Base-by-base conservation (phyloP, 2,113 vertebrate species). In the Synodontis membranacea region DNA sequence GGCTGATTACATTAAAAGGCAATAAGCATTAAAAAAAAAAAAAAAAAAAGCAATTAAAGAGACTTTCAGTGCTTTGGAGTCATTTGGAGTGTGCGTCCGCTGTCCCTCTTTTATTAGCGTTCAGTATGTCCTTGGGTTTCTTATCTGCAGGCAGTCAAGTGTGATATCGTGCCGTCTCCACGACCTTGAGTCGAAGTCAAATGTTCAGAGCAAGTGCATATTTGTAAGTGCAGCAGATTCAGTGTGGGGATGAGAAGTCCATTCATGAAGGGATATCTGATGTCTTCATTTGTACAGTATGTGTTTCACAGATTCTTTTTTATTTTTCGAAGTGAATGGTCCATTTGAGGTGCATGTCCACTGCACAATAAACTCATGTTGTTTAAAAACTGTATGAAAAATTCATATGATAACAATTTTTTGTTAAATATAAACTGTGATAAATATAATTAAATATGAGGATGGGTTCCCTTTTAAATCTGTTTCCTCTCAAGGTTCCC, bases 111-210 rank as follows among this genome's bases (percentile, higher is more conserved):
- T 28, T 46, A 56, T 54, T 54, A 88, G 23, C 68, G 62, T 64
- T 82, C 82, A 52, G 34, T 34, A 14, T 37, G 31, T 52, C 19
- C 8, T 21, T 21, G 2, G 60, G 37, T 42, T 66, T 86, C 75
- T 84, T 64, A 66, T 88, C 80, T 48, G 37, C 52, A 56, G 48
- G 42, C 70, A 86, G 11, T 83, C 58, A 66, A 52, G 25, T 34
- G 75, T 84, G 42, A 84, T 86, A 74, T 68, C 17, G 6, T 52
- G 31, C 62, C 62, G 10, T 78, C 52, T 80, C 44, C 19, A 6
- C 56, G 46, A 76, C 66, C 58, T 78, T 81, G 37, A 48, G n/a
- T 84, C 56, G 56, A 80, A 64, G 39, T 70, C 50, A 84, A 58
- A 31, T 42, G 25, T 46, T 80, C 31, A 62, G 44, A 82, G 39